Conservation (phyloP, 2,888 invertebrate genomes). For the Polylopha cassiicola region DNA sequence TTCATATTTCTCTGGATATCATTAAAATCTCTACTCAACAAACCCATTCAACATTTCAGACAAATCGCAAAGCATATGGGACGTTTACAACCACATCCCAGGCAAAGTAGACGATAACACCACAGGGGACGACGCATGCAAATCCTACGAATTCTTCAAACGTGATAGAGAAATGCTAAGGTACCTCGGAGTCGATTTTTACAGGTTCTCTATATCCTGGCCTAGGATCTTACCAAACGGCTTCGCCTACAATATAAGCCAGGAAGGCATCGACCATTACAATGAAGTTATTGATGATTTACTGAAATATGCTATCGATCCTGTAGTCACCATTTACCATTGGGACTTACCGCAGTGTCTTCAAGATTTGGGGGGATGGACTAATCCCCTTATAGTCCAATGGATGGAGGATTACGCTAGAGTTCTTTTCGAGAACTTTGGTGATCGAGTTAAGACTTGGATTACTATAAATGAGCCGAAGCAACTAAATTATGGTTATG, state of each 20-base stretch:
- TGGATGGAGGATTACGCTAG: slow-evolving; percentile 73
- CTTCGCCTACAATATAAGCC: slow-evolving; percentile 69
- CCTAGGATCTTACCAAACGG: slow-evolving; percentile 79
- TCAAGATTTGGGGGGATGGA: slow-evolving; percentile 77
- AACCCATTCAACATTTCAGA: slow-evolving; percentile 40
- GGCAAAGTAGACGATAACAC: slow-evolving; percentile 70
- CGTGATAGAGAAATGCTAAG: slow-evolving; percentile 70
- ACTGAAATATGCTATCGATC: slow-evolving; percentile 76
- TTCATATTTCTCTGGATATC: neutral
- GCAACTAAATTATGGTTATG: slow-evolving; percentile 66
- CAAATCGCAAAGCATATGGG: slow-evolving; percentile 80
- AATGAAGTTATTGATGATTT: slow-evolving; percentile 79
- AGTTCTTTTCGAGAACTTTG: slow-evolving; percentile 60
- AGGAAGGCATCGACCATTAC: slow-evolving; percentile 80
- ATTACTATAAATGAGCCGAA: slow-evolving; percentile 79
- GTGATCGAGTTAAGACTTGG: slow-evolving; percentile 75
- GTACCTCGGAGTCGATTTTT: slow-evolving; percentile 66
- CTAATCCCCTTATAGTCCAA: slow-evolving; percentile 58
- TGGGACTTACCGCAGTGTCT: slow-evolving; percentile 76
- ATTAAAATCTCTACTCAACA: neutral
- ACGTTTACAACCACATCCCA: slow-evolving; percentile 68
- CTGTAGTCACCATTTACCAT: slow-evolving; percentile 76
- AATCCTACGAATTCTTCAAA: slow-evolving; percentile 78
- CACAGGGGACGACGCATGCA: slow-evolving; percentile 77
- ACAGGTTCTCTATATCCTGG: slow-evolving; percentile 81